Percentiles rank a stretch among this genome's conserved stretches.
Conservation (phyloP, 2,888 invertebrate species). For the Tenthredo amoena region DNA sequence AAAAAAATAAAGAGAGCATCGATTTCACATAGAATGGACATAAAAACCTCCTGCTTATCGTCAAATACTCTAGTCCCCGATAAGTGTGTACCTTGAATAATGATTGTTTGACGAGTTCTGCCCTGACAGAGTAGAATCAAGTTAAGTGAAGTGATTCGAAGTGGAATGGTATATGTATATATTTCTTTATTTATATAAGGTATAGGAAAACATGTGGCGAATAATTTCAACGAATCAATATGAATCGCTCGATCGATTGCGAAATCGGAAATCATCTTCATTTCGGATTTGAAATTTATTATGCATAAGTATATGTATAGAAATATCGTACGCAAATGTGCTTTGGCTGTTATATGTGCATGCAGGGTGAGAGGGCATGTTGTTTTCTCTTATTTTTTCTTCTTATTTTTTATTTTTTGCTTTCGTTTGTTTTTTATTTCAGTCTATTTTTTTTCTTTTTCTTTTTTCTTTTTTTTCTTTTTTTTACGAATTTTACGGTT, state of each 20-base stretch:
- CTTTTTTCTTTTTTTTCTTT: not conserved
- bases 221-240: not conserved
- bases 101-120: not conserved
- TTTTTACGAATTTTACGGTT: conserved; percentile 3
- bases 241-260: not conserved
- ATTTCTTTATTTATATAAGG: not conserved
- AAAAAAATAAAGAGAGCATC: not conserved
- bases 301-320: not conserved
- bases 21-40: not conserved
- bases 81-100: not conserved
- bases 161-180: not conserved
- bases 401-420: not conserved
- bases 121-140: not conserved
- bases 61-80: not conserved
- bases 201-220: not conserved
- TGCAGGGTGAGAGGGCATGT: conserved; percentile 61
- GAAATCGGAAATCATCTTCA: not conserved
- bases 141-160: not conserved
- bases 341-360: conserved; percentile 68
- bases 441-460: not conserved
- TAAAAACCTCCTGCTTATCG: not conserved
- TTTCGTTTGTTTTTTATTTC: not conserved
- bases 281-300: not conserved
- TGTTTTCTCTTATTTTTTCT: not conserved
- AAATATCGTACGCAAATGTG: conserved; percentile 58